A percentile compares a stretch with the other conserved stretches of the same genome.
Conservation (phyloP, 2,888 invertebrate genomes). For the Ophion ventricosus region DNA sequence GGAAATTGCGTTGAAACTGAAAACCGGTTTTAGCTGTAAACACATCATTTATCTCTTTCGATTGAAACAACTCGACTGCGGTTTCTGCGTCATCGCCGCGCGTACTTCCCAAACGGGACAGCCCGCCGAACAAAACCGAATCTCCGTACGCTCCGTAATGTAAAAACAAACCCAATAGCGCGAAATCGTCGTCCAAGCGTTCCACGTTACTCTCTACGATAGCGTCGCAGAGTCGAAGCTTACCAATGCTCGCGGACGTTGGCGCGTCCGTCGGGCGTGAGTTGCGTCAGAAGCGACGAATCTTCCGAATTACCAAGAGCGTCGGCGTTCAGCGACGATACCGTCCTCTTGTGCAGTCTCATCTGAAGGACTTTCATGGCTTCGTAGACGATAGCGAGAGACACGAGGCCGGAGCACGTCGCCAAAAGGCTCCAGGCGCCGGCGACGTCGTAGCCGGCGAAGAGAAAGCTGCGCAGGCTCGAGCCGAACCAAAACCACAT, state of each 20-base stretch:
- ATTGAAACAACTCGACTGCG: no score
- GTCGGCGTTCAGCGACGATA: conserved; percentile 79
- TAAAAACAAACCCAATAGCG: neutral
- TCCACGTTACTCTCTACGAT: neutral
- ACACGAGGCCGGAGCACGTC: conserved; percentile 86
- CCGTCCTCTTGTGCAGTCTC: conserved; percentile 81
- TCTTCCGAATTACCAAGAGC: conserved; percentile 82
- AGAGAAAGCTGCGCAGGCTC: conserved; percentile 87
- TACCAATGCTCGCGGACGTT: conserved; percentile 73
- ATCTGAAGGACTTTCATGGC: conserved; percentile 84
- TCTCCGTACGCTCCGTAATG: no score
- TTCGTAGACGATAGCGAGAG: conserved; percentile 87
- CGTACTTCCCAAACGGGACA: no score
- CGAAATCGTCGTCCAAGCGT: no score
- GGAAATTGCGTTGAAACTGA: no score
- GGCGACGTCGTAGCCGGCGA: conserved; percentile 86
- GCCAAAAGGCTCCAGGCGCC: conserved; percentile 84
- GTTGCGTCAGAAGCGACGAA: conserved; percentile 82
- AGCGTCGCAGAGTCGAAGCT: neutral
- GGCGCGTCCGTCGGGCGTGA: conserved; percentile 68
- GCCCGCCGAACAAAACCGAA: no score
- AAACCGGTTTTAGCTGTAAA: no score
- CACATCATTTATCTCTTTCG: no score
- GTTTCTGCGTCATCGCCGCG: no score
- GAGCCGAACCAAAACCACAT: conserved; percentile 89